Evolutionary conservation across 2,888 invertebrate genomes (phyloP).

Genomic region (Caenorhabditis wallacei): DNA sequence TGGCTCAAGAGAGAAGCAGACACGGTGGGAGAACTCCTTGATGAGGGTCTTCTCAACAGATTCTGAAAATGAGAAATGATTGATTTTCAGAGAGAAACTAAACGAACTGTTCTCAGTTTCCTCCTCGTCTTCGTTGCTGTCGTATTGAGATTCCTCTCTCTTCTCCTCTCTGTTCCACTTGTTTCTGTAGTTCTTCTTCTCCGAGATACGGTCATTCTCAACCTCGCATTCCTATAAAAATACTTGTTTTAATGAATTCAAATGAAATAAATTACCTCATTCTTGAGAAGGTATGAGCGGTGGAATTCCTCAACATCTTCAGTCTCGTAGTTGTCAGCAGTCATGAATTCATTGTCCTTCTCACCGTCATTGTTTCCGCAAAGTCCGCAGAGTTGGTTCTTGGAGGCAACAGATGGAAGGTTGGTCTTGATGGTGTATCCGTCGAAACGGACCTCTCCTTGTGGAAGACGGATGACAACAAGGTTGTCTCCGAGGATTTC

Average conservation of each 20-base stretch:
- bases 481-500: constrained; percentile 62
- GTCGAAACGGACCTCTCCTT: constrained; percentile 73
- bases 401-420: constrained; percentile 50
- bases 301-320: constrained; percentile 79
- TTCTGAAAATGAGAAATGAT: constrained; percentile 58
- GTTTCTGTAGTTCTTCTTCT: constrained; percentile 71
- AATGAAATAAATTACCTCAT: constrained; percentile 34
- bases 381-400: constrained; percentile 80
- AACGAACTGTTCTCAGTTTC: constrained; percentile 21
- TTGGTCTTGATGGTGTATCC: constrained; percentile 75
- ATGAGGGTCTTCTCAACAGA: constrained; percentile 73
- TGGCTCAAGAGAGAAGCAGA: constrained; percentile 80
- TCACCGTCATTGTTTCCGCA: constrained; percentile 82
- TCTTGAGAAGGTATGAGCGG: constrained; percentile 75
- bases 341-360: constrained; percentile 76
- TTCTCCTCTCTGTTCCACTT: constrained; percentile 54
- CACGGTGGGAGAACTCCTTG: constrained; percentile 74
- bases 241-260: background rate
- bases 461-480: constrained; percentile 67
- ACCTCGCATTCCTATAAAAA: constrained; percentile 65
- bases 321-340: constrained; percentile 71
- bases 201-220: constrained; percentile 61
- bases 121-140: constrained; percentile 30
- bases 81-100: constrained; percentile 6
- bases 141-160: constrained; percentile 24